Evolutionary conservation across 2,888 invertebrate species (phyloP), one percentile per base, ranked within the genome.

Genomic region (Vandiemenella viatica): DNA sequence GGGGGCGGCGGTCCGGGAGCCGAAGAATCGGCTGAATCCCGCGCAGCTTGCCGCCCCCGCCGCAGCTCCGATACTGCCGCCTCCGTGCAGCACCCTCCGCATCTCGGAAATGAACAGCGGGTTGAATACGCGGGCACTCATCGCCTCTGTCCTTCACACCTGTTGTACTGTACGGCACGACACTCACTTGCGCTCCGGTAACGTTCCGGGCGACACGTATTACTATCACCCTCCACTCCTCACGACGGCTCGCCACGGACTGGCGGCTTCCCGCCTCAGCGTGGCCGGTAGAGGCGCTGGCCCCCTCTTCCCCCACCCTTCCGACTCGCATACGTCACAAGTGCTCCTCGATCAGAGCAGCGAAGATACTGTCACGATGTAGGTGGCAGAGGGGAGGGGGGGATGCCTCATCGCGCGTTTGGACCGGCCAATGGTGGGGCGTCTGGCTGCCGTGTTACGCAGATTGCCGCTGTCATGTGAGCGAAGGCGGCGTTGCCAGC

Each of bases 1-100:
- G 64, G 53, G 17, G 73, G 70, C 26, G 74, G 73, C 50, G 60
- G 53, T 68, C 61, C 63, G 65, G 64, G 70, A 52, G 71, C 53
- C 61, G 48, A 40, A 22, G 45, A 43, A 46, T 42, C 38, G 21
- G n/a, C 21, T 20, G 22, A 8, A 15, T 22, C 43, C 37, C 50
- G 46, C 54, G 53, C 56, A 47, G 59, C 51, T 58, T 56, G 49
- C 47, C 54, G 58, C 54, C 57, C 60, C 59, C 58, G 58, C 58
- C 54, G 57, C 49, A 53, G 55, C 57, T 58, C 51, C 49, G 41
- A 51, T 52, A 55, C 55, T 55, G 57, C 55, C 57, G 51, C 54
- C 58, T 60, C 60, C 61, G n/a, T n/a, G n/a, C n/a, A n/a, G 38
- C 38, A 38, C 52, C 43, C 55, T 53, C 20, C 57, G 51, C 54